These are phyloP conservation scores for Pristionchus fissidentatus DNA, from an alignment of 2,888 invertebrate species.

Conservation along the genomic window DNA sequence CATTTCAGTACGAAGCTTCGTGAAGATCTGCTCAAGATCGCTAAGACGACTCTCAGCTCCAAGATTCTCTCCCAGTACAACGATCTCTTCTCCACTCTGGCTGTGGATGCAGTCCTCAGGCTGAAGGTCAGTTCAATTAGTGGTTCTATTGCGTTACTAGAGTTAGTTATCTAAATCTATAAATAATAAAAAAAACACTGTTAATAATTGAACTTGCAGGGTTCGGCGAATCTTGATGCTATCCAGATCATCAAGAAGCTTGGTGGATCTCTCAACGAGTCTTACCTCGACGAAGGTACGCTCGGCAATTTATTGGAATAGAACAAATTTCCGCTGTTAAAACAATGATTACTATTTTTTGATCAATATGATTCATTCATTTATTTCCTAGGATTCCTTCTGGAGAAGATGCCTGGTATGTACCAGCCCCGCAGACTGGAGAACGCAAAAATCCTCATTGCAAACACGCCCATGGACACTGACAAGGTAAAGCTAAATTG, in stretches of 20 bases:
- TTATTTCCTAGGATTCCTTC: constrained; percentile 84
- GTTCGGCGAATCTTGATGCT: constrained; percentile 92
- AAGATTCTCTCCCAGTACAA: constrained; percentile 98
- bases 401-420: constrained; percentile 96
- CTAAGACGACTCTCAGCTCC: constrained; percentile 95
- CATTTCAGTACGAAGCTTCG: constrained; percentile 80
- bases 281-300: constrained; percentile 87
- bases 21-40: constrained; percentile 93
- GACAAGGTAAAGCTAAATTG: constrained; percentile 89
- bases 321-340: too few species aligned
- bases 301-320: too few species aligned
- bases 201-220: constrained; percentile 75
- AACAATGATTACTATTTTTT: background rate
- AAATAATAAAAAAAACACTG: background rate
- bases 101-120: constrained; percentile 94
- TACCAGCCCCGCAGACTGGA: constrained; percentile 96
- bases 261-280: constrained; percentile 92
- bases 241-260: constrained; percentile 98
- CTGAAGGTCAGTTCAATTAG: constrained; percentile 81
- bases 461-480: constrained; percentile 99
- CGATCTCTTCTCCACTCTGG: constrained; percentile 93
- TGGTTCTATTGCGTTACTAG: background rate
- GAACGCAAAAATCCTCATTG: constrained; percentile 95
- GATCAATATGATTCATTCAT: background rate
- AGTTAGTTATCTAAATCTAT: background rate